Conservation (phyloP, 2,113 vertebrate species). For the Sialia sialis region DNA sequence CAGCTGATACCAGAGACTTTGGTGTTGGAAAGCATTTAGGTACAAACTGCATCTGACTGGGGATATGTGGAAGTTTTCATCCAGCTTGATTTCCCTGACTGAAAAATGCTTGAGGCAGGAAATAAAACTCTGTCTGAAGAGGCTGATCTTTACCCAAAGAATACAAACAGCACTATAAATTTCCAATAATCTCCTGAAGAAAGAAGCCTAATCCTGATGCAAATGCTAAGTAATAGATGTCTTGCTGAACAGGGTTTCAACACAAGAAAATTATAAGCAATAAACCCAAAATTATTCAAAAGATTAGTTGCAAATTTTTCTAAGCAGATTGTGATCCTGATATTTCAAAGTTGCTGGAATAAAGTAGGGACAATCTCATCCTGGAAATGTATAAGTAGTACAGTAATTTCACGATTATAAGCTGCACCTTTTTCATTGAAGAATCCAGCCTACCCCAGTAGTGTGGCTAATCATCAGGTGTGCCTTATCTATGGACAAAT, state of each 20-base stretch:
- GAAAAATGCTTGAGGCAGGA: not conserved
- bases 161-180: not conserved
- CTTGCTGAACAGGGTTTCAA: not conserved
- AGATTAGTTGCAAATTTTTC: not conserved
- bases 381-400: not conserved
- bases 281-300: not conserved
- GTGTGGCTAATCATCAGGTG: too few species aligned
- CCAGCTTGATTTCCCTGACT: not conserved
- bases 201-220: not conserved
- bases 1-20: not conserved
- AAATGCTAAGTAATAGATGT: not conserved
- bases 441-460: too few species aligned
- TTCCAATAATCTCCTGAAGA: not conserved
- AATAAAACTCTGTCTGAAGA: not conserved
- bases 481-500: too few species aligned
- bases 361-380: not conserved
- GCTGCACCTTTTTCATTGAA: too few species aligned
- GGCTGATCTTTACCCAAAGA: not conserved
- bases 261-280: not conserved
- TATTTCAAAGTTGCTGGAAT: not conserved
- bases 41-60: not conserved
- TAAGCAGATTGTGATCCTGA: not conserved
- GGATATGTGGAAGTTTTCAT: not conserved
- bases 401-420: too few species aligned
- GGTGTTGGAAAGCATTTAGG: not conserved